Percentiles rank a stretch among this genome's conserved stretches.
Conservation (phyloP, 2,113 vertebrate genomes). For the Anguilla japonica region DNA sequence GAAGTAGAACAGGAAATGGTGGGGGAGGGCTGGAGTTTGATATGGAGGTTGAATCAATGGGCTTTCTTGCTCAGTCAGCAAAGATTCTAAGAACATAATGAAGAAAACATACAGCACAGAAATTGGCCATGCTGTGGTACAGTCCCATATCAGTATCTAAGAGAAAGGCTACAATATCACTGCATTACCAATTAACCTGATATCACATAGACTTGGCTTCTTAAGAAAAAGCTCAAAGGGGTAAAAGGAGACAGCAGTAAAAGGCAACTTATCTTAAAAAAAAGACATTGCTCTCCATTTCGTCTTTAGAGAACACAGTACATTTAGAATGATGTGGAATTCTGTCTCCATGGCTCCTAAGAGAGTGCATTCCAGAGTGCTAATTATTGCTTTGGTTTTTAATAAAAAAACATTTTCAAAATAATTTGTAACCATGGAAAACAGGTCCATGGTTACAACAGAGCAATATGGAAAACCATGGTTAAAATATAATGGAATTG, state of each 20-base stretch:
- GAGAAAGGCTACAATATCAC: not conserved
- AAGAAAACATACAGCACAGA: not conserved
- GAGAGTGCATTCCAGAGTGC: not conserved
- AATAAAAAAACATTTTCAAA: not conserved
- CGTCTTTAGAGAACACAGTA: not conserved
- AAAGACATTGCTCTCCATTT: not conserved
- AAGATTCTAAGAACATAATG: not conserved
- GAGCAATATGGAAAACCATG: not conserved
- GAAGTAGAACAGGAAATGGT: constrained; percentile 29
- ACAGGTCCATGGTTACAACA: not conserved
- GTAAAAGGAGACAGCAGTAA: not conserved
- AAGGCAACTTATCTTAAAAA: not conserved
- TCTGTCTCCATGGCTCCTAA: not conserved
- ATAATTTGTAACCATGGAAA: not conserved
- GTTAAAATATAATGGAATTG: not conserved
- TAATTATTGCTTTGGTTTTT: not conserved
- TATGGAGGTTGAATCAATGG: not conserved
- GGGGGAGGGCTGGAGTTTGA: constrained; percentile 1
- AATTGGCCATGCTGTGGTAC: not conserved
- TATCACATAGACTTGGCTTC: not conserved
- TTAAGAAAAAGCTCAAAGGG: not conserved
- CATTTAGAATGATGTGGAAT: not conserved
- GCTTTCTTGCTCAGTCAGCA: not conserved
- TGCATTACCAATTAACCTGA: not conserved
- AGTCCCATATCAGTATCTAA: not conserved